Percentiles rank a stretch among this genome's conserved stretches.
phyloP scores from a whole-genome alignment of 2,888 invertebrate species.

The Aelia acuminata region DNA sequence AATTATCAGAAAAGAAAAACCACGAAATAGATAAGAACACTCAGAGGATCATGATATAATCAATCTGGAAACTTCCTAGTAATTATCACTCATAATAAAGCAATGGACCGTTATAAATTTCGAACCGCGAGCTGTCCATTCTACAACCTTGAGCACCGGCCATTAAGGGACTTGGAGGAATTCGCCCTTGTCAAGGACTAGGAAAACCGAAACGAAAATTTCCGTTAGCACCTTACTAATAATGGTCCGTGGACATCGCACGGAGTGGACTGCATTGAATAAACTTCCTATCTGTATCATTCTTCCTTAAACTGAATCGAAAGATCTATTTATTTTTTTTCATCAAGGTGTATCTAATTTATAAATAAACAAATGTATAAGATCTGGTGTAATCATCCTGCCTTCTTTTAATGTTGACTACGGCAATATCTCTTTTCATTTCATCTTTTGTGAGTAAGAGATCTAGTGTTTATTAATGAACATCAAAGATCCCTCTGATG shows the following conservation, averaged over 20 bases:
- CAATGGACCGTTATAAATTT: constrained; percentile 27
- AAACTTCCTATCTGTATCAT: no score
- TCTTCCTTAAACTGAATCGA: no score
- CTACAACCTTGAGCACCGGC: neutral
- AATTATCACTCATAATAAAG: constrained; percentile 5
- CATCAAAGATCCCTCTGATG: no score
- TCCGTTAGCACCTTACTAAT: neutral
- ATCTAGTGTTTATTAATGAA: no score
- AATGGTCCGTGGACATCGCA: neutral
- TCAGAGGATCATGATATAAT: neutral
- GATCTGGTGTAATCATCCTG: no score
- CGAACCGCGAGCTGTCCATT: constrained; percentile 1
- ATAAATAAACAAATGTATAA: no score
- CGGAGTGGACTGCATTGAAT: neutral
- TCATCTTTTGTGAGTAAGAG: no score
- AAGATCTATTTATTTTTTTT: no score
- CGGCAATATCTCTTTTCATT: no score
- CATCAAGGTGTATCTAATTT: no score
- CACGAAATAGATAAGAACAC: neutral
- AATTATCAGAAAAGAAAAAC: neutral
- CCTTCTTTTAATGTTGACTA: no score
- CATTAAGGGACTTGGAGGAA: constrained; percentile 1
- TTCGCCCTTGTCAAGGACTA: constrained; percentile 21
- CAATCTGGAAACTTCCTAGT: neutral
- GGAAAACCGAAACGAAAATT: neutral